Base-by-base conservation (phyloP, 2,113 vertebrate species). In the Gobius niger region DNA sequence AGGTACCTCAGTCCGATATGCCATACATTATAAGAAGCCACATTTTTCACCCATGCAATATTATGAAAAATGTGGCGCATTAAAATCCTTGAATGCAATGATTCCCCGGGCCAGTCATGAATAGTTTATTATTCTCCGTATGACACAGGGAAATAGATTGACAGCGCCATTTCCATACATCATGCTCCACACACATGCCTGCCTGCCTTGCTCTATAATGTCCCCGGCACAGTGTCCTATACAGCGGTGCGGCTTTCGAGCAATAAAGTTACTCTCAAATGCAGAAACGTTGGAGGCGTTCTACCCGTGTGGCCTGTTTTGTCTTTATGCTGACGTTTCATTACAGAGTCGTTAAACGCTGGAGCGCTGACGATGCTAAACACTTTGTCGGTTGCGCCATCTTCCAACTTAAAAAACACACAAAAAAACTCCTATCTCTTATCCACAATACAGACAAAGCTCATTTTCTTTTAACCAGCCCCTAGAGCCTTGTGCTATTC, bases 391-490 rank as follows among this genome's bases (percentile, higher is more conserved):
- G 41, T 40, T 4, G 9, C 49, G 14, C 8, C 7, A 70, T 72
- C 67, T 53, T 15, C 50, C n/a, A 19, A 70, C 59, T 67, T 57
- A 40, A 40, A 34, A 34, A 2, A 34, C 3, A 34, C 3, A 34
- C 1, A 34, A 34, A 34, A 34, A 71, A 61, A 63, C 47, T n/a
- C 12, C 16, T 16, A 69, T 69, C 50, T 69, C 53, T 59, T 54
- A 50, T 66, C 54, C 61, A 50, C 41, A 54, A 54, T 7, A 2
- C 14, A 11, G 44, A 56, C 63, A 54, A 53, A 12, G 42, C 41
- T 40, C 44, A 69, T 50, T 54, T 61, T 52, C 7, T 76, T 81
- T 78, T 78, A 80, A 85, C 78, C 68, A 80, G 52, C 62, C 67
- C 65, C n/a, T 18, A 63, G 69, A 82, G 78, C 12, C 34, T 57